Percentiles rank a stretch among this genome's conserved stretches.
Conservation (phyloP, 2,113 vertebrate species). For the Percopsis transmontana region DNA sequence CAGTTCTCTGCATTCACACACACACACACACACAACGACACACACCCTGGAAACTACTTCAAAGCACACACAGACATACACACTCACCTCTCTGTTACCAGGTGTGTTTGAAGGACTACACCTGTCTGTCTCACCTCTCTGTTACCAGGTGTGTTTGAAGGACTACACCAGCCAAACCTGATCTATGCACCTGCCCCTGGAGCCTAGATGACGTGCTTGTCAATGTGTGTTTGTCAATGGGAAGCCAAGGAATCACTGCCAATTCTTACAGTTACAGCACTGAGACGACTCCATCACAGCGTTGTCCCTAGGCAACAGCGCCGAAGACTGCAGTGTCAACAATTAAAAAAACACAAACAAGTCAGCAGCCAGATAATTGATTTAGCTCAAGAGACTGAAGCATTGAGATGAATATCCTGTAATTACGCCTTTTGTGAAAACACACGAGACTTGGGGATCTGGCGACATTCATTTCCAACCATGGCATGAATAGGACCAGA, state of each 20-base stretch:
- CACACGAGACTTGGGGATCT: conserved; percentile 19
- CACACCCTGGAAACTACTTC: conserved; percentile 37
- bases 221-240: conserved; percentile 1
- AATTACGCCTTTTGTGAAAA: conserved; percentile 28
- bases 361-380: conserved; percentile 14
- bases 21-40: conserved; percentile 16
- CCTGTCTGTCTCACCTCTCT: conserved; percentile 45
- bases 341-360: neutral
- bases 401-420: conserved; percentile 20
- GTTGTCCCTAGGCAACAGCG: neutral
- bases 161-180: conserved; percentile 73
- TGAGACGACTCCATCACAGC: neutral
- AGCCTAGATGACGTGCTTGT: conserved; percentile 29
- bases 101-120: conserved; percentile 54
- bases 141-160: conserved; percentile 50
- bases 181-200: conserved; percentile 55
- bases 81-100: conserved; percentile 40
- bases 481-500: conserved; percentile 22
- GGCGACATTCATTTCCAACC: conserved; percentile 24
- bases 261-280: neutral
- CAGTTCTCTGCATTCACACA: conserved; percentile 25
- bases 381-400: conserved; percentile 4
- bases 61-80: conserved; percentile 15
- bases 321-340: neutral
- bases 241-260: conserved; percentile 3